These are phyloP conservation scores for Pelmatolapia mariae DNA, from an alignment of 2,113 vertebrate genomes.

Conservation along the genomic window DNA sequence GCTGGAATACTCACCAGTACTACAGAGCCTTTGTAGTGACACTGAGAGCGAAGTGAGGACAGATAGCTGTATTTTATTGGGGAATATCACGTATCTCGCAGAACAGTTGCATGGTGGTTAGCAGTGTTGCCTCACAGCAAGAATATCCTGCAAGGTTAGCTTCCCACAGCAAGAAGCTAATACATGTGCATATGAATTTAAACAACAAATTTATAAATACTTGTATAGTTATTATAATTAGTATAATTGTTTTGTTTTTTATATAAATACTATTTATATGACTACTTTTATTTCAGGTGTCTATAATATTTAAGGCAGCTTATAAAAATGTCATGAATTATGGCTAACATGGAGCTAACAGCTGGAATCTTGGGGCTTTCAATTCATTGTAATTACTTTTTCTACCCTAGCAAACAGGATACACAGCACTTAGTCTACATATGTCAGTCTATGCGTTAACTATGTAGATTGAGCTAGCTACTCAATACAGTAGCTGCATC, in stretches of 20 bases:
- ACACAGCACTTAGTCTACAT: background rate
- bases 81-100: background rate
- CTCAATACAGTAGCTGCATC: background rate
- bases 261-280: background rate
- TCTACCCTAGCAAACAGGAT: background rate
- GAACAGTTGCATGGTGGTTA: background rate
- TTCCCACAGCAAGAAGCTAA: background rate
- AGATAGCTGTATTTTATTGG: background rate
- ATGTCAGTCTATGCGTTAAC: too few relatives aligned
- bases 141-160: background rate
- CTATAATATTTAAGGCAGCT: background rate
- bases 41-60: background rate
- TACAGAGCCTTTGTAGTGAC: background rate
- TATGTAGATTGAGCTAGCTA: background rate
- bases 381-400: background rate
- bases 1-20: background rate
- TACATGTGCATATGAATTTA: background rate
- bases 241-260: background rate
- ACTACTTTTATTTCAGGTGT: background rate
- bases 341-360: background rate
- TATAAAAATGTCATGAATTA: background rate
- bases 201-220: background rate
- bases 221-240: background rate
- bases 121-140: background rate
- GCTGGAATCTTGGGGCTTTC: background rate